Conservation (phyloP, 2,797 vertebrate species). For the Acanthiza pusilla region DNA sequence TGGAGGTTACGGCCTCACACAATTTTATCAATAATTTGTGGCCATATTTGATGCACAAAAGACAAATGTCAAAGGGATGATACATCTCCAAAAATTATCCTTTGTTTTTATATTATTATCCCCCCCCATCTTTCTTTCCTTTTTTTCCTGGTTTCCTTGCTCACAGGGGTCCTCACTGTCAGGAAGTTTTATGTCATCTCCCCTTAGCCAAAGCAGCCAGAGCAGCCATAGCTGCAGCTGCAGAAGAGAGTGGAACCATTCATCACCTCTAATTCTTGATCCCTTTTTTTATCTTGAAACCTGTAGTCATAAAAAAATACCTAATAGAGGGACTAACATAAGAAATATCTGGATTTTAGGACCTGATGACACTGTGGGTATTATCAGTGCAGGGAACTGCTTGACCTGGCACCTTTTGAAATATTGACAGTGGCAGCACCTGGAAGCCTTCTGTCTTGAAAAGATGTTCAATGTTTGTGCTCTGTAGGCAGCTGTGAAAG, state of each 20-base stretch:
- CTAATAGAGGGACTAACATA: background rate
- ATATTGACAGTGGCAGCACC: background rate
- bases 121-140: background rate
- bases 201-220: background rate
- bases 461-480: background rate
- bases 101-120: background rate
- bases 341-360: background rate
- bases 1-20: background rate
- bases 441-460: background rate
- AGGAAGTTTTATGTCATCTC: background rate
- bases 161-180: background rate
- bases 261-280: background rate
- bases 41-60: background rate
- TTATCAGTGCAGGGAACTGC: background rate
- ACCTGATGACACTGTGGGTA: background rate
- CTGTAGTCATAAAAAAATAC: background rate
- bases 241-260: background rate
- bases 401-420: background rate
- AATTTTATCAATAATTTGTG: slow-evolving; percentile 4
- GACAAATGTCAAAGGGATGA: background rate
- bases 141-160: background rate
- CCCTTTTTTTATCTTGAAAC: background rate
- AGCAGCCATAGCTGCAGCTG: background rate
- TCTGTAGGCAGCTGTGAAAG: background rate
- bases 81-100: background rate